These are phyloP conservation scores for Scaptomyza reducta DNA, from an alignment of 2,888 invertebrate genomes.

Conservation along the genomic window DNA sequence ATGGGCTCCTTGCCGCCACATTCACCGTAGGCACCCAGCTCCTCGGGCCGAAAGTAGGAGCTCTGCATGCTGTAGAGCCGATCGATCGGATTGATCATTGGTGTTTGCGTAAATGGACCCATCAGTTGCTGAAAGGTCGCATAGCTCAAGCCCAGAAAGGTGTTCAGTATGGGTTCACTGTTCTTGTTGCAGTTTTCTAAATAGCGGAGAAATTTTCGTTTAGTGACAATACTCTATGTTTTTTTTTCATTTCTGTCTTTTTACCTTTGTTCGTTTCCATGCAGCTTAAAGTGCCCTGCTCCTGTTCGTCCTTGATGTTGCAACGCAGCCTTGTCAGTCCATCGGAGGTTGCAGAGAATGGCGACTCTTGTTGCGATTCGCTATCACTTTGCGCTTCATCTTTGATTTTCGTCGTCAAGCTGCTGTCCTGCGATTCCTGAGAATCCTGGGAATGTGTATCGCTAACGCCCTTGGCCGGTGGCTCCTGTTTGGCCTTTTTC, in stretches of 20 bases:
- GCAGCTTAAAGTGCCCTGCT: constrained; percentile 82
- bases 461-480: constrained; percentile 81
- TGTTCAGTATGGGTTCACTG: constrained; percentile 83
- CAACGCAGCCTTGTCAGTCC: constrained; percentile 74
- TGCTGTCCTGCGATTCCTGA: constrained; percentile 86
- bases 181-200: constrained; percentile 84
- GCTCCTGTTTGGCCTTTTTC: constrained; percentile 87
- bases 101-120: constrained; percentile 84
- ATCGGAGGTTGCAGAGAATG: constrained; percentile 75
- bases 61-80: constrained; percentile 88
- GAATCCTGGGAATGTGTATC: constrained; percentile 84
- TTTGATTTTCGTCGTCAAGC: constrained; percentile 86
- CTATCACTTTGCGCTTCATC: constrained; percentile 87
- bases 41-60: constrained; percentile 87
- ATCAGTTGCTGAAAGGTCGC: constrained; percentile 84
- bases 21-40: constrained; percentile 81
- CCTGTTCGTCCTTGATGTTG: constrained; percentile 83
- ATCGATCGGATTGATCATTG: constrained; percentile 87
- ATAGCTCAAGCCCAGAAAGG: constrained; percentile 83
- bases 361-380: constrained; percentile 82
- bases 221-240: neutral
- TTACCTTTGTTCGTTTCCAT: constrained; percentile 84
- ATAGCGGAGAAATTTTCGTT: neutral
- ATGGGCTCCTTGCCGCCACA: constrained; percentile 76
- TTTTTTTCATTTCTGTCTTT: neutral